Conservation (phyloP, 1,140 invertebrate genomes). For the Lerema accius region DNA sequence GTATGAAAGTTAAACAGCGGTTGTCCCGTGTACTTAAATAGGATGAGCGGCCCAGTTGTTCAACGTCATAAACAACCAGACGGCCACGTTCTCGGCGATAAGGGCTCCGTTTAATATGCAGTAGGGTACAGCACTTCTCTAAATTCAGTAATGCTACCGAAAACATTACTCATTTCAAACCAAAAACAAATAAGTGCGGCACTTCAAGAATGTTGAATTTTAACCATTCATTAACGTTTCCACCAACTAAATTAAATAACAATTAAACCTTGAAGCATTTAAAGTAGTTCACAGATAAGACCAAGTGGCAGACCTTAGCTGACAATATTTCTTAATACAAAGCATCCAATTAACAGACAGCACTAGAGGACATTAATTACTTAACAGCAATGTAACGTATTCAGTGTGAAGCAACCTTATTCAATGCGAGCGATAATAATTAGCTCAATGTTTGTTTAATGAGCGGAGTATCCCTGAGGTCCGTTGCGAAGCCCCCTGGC, state of each 20-base stretch:
- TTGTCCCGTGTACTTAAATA: constrained; percentile 9
- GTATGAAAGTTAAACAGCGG: constrained; percentile 11
- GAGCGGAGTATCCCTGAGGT: not conserved
- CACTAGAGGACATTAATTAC: too few species aligned
- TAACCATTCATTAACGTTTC: too few species aligned
- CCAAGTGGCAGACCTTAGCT: too few species aligned
- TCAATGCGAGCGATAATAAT: constrained; percentile 2
- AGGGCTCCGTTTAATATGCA: not conserved
- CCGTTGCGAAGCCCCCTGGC: not conserved
- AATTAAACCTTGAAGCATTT: too few species aligned
- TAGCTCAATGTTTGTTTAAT: constrained; percentile 4
- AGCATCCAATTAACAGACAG: too few species aligned
- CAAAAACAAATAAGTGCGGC: too few species aligned
- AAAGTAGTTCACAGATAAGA: too few species aligned
- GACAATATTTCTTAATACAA: too few species aligned
- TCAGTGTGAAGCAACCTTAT: not conserved
- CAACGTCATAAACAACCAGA: not conserved
- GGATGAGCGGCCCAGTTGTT: constrained; percentile 1
- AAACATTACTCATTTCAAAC: too few species aligned
- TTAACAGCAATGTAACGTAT: not conserved
- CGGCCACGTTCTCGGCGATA: not conserved
- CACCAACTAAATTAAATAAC: too few species aligned
- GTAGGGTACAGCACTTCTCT: not conserved
- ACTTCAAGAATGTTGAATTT: too few species aligned
- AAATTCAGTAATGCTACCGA: too few species aligned